These are phyloP conservation scores for Ceyx melanurus DNA, from an alignment of 2,113 vertebrate species.

Conservation along the genomic window DNA sequence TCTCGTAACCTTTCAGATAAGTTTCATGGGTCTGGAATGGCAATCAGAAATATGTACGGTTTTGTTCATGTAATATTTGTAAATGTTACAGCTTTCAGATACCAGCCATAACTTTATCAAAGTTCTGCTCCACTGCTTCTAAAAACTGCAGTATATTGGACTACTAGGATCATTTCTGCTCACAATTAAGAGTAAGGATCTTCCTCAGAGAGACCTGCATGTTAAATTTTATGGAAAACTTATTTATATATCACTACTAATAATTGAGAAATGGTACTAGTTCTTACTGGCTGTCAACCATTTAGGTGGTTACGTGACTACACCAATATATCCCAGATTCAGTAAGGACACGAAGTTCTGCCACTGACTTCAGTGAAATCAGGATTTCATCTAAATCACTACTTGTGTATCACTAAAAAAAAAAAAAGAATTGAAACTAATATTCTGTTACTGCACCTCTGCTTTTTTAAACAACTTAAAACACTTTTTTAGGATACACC, in stretches of 20 bases:
- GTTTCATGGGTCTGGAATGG: slow-evolving; percentile 37
- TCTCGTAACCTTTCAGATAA: slow-evolving; percentile 51
- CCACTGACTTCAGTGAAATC: neutral
- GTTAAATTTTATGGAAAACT: neutral
- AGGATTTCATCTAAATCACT: neutral
- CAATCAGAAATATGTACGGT: slow-evolving; percentile 47
- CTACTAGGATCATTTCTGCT: neutral
- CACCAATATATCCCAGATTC: neutral
- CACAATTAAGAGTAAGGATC: neutral
- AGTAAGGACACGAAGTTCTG: neutral
- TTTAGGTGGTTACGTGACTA: neutral
- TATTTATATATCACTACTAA: neutral
- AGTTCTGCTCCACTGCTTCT: neutral
- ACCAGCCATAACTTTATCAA: neutral
- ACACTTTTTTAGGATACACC: neutral
- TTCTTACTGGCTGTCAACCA: neutral
- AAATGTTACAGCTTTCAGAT: slow-evolving; percentile 15
- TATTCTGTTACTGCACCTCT: neutral
- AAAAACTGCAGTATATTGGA: neutral
- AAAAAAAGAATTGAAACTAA: neutral
- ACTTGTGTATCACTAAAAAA: neutral
- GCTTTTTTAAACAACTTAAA: neutral
- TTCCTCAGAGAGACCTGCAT: neutral
- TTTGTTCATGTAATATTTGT: slow-evolving; percentile 37
- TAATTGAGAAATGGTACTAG: neutral